These are phyloP conservation scores for Drosophila recens DNA, from an alignment of 2,888 invertebrate species.

Conservation along the genomic window DNA sequence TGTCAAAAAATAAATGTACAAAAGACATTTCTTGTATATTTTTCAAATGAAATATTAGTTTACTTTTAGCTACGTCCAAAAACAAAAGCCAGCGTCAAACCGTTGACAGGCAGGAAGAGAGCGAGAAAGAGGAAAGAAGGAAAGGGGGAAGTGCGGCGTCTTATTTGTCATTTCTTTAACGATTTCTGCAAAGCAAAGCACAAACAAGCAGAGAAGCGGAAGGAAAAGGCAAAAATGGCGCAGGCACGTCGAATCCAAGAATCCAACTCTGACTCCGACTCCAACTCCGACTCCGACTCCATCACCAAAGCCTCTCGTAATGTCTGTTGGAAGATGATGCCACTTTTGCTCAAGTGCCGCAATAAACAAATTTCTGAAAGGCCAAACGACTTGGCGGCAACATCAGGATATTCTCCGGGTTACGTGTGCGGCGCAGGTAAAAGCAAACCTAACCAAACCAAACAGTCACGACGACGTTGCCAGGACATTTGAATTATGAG, in stretches of 20 bases:
- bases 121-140: neutral
- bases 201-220: conserved; percentile 45
- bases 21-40: conserved; percentile 79
- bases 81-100: conserved; percentile 62
- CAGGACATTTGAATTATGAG: conserved; percentile 53
- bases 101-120: conserved; percentile 60
- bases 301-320: conserved; percentile 34
- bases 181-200: conserved; percentile 79
- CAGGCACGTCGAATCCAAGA: conserved; percentile 61
- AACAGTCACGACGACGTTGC: conserved; percentile 24
- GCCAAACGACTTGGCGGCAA: conserved; percentile 48
- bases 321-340: conserved; percentile 75
- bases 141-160: conserved; percentile 34
- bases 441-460: neutral
- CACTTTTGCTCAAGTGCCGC: conserved; percentile 80
- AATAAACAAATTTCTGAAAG: conserved; percentile 77
- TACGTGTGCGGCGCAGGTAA: conserved; percentile 57
- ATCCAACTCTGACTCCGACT: conserved; percentile 30
- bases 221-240: conserved; percentile 48
- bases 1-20: conserved; percentile 79
- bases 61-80: conserved; percentile 68
- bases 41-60: conserved; percentile 80
- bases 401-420: conserved; percentile 43
- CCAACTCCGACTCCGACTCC: neutral
- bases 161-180: conserved; percentile 79